Conservation (phyloP, 2,797 vertebrate species). For the Gobio occitaniae region DNA sequence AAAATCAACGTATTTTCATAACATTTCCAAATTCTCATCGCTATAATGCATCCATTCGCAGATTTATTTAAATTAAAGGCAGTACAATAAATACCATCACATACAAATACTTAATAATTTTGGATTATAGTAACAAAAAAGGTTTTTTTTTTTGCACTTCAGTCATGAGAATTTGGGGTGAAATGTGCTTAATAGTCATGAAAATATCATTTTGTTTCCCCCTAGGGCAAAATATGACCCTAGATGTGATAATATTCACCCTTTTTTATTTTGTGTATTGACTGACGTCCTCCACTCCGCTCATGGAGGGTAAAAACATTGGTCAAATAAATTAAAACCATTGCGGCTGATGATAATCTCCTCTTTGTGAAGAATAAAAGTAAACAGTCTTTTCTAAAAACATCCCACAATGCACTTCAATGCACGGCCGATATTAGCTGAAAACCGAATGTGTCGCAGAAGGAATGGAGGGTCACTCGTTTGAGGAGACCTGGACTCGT, state of each 20-base stretch:
- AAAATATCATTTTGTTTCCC: neutral
- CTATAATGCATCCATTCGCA: neutral
- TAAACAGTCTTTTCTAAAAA: slow-evolving; percentile 30
- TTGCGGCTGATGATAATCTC: neutral
- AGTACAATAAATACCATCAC: slow-evolving; percentile 24
- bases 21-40: neutral
- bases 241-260: neutral
- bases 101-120: slow-evolving; percentile 6
- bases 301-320: neutral
- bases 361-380: slow-evolving; percentile 1
- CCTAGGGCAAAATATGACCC: neutral
- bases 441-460: neutral
- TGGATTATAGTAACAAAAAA: neutral
- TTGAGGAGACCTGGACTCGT: slow-evolving; percentile 44
- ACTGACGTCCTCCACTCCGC: neutral
- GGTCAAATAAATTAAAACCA: slow-evolving; percentile 1
- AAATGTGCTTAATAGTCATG: slow-evolving; percentile 9
- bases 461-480: slow-evolving; percentile 30
- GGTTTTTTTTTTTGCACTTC: slow-evolving; percentile 12
- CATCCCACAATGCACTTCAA: slow-evolving; percentile 47
- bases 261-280: neutral
- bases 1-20: neutral
- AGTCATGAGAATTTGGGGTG: neutral
- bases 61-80: neutral
- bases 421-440: neutral